Evolutionary conservation across 2,797 vertebrate genomes (phyloP).

Genomic region (Catharus ustulatus): DNA sequence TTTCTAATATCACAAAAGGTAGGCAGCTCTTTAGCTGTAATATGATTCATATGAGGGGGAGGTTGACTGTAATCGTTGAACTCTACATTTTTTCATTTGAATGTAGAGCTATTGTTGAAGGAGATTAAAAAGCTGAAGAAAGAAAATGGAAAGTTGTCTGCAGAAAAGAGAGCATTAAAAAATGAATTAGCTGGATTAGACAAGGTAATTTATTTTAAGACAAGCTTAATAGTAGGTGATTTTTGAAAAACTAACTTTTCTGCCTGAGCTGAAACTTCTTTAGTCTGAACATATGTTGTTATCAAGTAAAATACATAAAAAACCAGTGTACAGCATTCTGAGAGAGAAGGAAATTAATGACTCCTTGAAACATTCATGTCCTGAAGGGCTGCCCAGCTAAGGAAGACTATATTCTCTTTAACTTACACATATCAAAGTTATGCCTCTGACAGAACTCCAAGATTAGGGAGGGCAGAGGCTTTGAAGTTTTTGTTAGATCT

Average conservation of each 20-base stretch:
- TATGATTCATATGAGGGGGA: constrained; percentile 43
- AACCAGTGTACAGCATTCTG: not conserved
- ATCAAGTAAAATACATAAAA: not conserved
- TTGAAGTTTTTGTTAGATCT: not conserved
- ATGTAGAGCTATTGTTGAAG: constrained; percentile 69
- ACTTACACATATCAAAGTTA: not conserved
- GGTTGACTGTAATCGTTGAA: constrained; percentile 45
- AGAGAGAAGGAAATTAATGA: not conserved
- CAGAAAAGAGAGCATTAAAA: constrained; percentile 67
- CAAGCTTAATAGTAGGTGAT: not conserved
- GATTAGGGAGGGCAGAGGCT: not conserved
- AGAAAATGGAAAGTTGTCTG: constrained; percentile 65
- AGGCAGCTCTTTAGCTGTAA: constrained; percentile 22
- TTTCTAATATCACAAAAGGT: constrained; percentile 13
- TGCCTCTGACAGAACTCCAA: not conserved
- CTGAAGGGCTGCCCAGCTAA: not conserved
- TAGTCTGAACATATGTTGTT: not conserved
- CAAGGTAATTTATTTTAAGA: constrained; percentile 64
- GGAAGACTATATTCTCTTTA: not conserved
- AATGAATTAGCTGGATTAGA: constrained; percentile 71
- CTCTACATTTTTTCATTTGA: constrained; percentile 48
- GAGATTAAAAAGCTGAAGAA: constrained; percentile 73
- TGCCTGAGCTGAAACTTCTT: not conserved
- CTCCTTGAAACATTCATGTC: not conserved
- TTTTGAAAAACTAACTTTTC: not conserved